Conservation (phyloP, 2,888 invertebrate genomes). For the Calameuta pallipes region DNA sequence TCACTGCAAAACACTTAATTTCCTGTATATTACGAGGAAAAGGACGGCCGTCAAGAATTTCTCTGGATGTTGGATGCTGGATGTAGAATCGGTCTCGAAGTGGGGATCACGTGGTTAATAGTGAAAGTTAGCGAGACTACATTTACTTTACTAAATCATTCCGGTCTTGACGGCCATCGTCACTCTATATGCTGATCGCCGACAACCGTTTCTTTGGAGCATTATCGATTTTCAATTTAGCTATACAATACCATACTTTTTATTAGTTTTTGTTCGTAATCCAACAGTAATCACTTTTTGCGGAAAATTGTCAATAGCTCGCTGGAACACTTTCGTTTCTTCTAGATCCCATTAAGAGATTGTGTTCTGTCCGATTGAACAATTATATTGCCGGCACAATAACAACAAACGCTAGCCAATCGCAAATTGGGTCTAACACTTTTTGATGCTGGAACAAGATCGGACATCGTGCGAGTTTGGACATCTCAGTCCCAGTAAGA, state of each 20-base stretch:
- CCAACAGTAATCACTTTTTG: background rate
- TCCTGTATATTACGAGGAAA: constrained; percentile 17
- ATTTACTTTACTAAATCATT: constrained; percentile 30
- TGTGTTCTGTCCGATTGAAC: background rate
- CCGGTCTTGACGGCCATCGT: background rate
- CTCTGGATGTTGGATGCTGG: constrained; percentile 28
- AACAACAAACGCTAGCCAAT: background rate
- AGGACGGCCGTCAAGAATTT: constrained; percentile 39
- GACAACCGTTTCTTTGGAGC: background rate
- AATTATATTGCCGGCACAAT: background rate
- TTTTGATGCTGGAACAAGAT: background rate
- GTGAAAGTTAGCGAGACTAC: constrained; percentile 46
- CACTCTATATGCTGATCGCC: background rate
- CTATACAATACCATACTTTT: background rate
- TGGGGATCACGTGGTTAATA: constrained; percentile 44
- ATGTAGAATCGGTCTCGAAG: constrained; percentile 20
- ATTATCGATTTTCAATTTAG: background rate
- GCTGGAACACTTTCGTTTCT: background rate
- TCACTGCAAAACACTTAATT: background rate
- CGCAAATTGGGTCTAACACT: background rate
- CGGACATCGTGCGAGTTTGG: background rate
- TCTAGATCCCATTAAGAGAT: background rate
- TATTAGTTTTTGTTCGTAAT: background rate
- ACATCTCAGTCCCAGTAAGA: background rate
- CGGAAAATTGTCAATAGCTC: background rate